Evolutionary conservation across 2,888 invertebrate genomes (phyloP).

Genomic region (Cotesia congregata): DNA sequence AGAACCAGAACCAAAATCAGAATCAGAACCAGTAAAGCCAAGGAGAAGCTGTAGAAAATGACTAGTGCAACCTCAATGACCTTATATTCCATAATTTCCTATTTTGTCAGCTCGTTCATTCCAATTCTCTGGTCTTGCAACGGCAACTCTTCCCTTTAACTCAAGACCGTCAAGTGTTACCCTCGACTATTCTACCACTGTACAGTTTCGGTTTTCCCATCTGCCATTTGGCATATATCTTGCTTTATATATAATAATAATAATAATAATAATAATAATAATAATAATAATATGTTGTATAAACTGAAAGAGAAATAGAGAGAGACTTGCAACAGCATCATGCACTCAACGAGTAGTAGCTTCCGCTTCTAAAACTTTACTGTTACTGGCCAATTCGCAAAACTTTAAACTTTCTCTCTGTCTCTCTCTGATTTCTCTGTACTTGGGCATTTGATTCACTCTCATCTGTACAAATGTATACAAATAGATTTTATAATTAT

Average conservation of each 20-base stretch:
- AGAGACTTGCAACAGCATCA: slow-evolving; percentile 28
- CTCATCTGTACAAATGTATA: slow-evolving; percentile 20
- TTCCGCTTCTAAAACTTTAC: slow-evolving; percentile 33
- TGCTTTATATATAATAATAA: neutral
- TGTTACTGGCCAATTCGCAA: slow-evolving; percentile 40
- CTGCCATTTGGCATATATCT: slow-evolving; percentile 29
- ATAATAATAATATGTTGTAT: neutral
- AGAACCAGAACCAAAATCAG: neutral
- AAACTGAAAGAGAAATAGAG: neutral
- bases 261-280: too few relatives aligned
- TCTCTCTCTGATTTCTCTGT: slow-evolving; percentile 23
- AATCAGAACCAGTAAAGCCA: neutral
- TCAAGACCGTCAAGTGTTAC: neutral
- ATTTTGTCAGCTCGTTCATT: slow-evolving; percentile 40
- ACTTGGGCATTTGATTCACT: neutral
- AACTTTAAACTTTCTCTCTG: slow-evolving; percentile 37
- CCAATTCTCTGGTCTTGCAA: slow-evolving; percentile 12
- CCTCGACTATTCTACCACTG: neutral
- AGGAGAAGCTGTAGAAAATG: neutral
- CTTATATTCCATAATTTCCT: slow-evolving; percentile 35
- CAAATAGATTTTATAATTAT: neutral
- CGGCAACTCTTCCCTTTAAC: slow-evolving; percentile 34
- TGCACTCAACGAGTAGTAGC: slow-evolving; percentile 17
- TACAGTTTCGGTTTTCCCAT: slow-evolving; percentile 14
- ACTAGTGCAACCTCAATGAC: slow-evolving; percentile 38